Percentiles rank a stretch among this genome's conserved stretches.
These are phyloP conservation scores for Sminthurinus aureus DNA, from an alignment of 2,888 invertebrate species.

Conservation along the genomic window DNA sequence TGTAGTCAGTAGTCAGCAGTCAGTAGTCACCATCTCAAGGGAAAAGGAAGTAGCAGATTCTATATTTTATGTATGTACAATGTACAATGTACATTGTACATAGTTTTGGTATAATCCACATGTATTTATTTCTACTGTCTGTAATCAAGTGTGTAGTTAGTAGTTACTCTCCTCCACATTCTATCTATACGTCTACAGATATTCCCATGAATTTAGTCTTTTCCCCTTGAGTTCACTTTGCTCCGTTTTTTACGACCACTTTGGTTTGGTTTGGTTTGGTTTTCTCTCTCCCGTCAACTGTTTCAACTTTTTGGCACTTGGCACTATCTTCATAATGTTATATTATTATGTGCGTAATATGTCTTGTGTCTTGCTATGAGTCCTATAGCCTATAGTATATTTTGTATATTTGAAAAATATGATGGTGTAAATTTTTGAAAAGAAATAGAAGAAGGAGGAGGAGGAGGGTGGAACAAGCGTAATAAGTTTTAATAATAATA, in stretches of 20 bases:
- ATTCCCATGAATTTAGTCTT: not conserved
- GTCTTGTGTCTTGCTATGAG: not conserved
- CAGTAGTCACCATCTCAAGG: too few species aligned
- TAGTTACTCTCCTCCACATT: not conserved
- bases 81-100: too few species aligned
- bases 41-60: too few species aligned
- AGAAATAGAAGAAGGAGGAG: not conserved
- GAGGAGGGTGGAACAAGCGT: too few species aligned
- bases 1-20: too few species aligned
- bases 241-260: conserved; percentile 11
- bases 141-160: conserved; percentile 18
- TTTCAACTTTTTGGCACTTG: conserved; percentile 6
- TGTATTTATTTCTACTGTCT: not conserved
- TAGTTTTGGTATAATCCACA: not conserved
- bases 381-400: not conserved
- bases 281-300: not conserved
- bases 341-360: not conserved
- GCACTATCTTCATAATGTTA: not conserved
- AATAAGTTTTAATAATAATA: too few species aligned
- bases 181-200: not conserved
- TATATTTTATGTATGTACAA: not conserved
- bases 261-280: not conserved
- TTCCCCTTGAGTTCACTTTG: not conserved
- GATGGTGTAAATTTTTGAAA: not conserved
- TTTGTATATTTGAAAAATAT: not conserved